Evolutionary conservation across 2,888 invertebrate genomes (phyloP), one percentile per base, ranked within the genome.

Genomic region (Drosophila engyochracea): DNA sequence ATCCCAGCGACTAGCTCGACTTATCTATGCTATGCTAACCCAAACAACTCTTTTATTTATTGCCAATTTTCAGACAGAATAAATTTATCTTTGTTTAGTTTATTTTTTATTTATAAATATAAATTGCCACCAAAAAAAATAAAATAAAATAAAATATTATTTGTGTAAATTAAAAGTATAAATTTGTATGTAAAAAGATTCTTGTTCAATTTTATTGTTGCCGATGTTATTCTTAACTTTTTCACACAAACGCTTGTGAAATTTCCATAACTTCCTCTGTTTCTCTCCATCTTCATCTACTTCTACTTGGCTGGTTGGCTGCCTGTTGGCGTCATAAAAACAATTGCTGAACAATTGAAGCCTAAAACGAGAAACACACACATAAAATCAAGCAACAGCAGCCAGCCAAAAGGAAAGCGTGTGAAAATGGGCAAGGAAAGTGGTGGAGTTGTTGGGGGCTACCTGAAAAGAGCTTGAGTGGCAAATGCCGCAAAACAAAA

Each of bases 301-400:
- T 60, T 55, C 37, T 12, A 19, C 41, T 39, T 53, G 60, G 60
- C 64, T 71, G 72, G 33, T 7, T 30, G 33, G 22, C 5, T 47
- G 47, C 9, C 47, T 47, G 14, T 44, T 89, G 89, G 82, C 89
- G 82, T 85, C 90, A 74, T 90, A 91, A 88, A 90, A 90, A 91
- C 89, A 90, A 91, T 91, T 88, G 85, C 89, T 52, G 75, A 78
- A 88, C 90, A 91, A 86, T 86, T 86, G 91, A 66, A 86, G 82
- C 62, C 80, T 70, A 76, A 67, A 76, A 71, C 70, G 80, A 16
- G 47, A 82, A 89, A 73, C 51, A 66, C 54, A 60, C 54, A 73
- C 41, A 67, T 60, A 68, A 66, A 73, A 64, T 53, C 51, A 73
- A 58, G 57, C 52, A 51, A 47, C 22, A 39, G 59, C 39, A 16